Conservation (phyloP, 2,113 vertebrate genomes). For the Arizona elegans region DNA sequence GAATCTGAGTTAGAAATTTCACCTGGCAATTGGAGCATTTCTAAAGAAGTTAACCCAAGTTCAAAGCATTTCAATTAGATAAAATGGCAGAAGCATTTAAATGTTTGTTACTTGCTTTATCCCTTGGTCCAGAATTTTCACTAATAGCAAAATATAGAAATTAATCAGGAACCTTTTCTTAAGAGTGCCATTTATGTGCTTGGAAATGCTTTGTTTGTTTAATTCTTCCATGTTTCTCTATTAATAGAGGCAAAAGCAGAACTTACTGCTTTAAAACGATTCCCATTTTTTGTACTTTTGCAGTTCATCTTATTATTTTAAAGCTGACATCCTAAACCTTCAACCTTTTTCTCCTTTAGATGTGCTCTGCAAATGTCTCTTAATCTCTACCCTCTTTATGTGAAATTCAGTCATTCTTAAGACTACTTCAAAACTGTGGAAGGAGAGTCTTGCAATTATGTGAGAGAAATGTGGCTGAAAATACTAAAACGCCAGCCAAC, state of each 20-base stretch:
- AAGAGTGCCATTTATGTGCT: not conserved
- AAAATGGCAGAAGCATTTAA: not conserved
- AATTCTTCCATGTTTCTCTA: not conserved
- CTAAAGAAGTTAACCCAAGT: not conserved
- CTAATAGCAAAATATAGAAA: not conserved
- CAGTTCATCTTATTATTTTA: not conserved
- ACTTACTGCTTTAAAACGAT: not conserved
- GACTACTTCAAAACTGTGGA: not conserved
- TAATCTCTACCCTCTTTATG: conserved; percentile 42
- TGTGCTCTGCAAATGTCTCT: conserved; percentile 29
- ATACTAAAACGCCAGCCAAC: not conserved
- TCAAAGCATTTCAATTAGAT: not conserved
- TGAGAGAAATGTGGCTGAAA: not conserved
- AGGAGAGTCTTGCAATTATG: not conserved
- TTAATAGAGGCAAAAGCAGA: not conserved
- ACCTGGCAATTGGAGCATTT: not conserved
- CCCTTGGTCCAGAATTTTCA: not conserved
- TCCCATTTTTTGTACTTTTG: not conserved
- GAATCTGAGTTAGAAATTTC: not conserved
- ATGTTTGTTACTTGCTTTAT: not conserved
- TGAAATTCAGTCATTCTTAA: conserved; percentile 47
- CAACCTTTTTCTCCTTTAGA: conserved; percentile 36
- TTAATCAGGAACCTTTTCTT: not conserved
- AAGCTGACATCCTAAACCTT: conserved; percentile 23
- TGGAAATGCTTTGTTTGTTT: not conserved